These are phyloP conservation scores for Rhagologus leucostigma DNA, from an alignment of 2,113 vertebrate genomes.

Conservation along the genomic window DNA sequence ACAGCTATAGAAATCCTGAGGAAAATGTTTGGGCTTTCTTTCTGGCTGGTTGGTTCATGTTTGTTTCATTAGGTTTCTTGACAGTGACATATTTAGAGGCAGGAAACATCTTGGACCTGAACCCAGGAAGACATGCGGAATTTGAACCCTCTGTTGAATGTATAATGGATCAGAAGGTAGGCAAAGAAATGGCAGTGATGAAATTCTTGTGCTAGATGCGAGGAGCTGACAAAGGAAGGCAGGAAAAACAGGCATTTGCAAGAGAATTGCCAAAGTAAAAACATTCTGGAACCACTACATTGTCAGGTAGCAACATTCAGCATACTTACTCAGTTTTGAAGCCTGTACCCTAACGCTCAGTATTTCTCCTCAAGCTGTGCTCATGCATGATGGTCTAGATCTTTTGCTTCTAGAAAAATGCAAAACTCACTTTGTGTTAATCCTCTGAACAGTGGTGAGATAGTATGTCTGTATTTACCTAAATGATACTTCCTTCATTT, in stretches of 20 bases:
- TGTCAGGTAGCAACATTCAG: not conserved
- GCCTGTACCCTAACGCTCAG: not conserved
- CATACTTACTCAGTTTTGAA: not conserved
- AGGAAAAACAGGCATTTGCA: not conserved
- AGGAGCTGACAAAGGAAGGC: not conserved
- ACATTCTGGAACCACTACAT: not conserved
- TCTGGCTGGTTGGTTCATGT: not conserved
- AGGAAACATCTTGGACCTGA: not conserved
- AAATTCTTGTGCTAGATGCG: not conserved
- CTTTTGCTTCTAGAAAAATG: not conserved
- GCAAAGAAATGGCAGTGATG: not conserved
- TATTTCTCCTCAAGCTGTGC: not conserved
- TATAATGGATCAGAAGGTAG: not conserved
- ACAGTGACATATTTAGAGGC: not conserved
- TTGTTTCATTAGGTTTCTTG: not conserved
- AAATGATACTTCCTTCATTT: not conserved
- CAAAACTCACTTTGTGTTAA: not conserved
- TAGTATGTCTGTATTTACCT: not conserved
- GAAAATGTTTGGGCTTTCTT: not conserved
- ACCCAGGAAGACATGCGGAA: not conserved
- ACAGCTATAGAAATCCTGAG: not conserved
- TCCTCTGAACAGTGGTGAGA: not conserved
- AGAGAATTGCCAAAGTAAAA: not conserved
- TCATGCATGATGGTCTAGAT: not conserved
- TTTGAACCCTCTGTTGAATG: not conserved